A percentile compares a stretch with the other conserved stretches of the same genome.
These are phyloP conservation scores for Bovichtus diacanthus DNA, from an alignment of 2,797 vertebrate genomes.

Conservation along the genomic window DNA sequence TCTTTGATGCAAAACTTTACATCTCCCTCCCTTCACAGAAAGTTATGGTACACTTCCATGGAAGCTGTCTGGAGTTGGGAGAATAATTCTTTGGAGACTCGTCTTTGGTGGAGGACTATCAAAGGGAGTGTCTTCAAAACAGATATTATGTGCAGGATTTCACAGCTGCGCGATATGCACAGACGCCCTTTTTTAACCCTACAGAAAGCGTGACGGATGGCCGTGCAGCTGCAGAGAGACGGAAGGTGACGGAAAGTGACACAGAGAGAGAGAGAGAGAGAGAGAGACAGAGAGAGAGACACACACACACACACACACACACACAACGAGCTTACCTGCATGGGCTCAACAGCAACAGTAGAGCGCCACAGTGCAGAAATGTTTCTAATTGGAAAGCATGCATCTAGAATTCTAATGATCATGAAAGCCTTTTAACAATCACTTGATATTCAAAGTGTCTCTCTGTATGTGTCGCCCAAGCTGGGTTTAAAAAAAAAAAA, in stretches of 20 bases:
- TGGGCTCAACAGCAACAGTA: slow-evolving; percentile 40
- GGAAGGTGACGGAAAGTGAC: slow-evolving; percentile 35
- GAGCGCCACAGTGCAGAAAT: slow-evolving; percentile 54
- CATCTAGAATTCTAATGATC: slow-evolving; percentile 70
- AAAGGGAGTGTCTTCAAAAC: slow-evolving; percentile 70
- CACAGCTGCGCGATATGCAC: slow-evolving; percentile 26
- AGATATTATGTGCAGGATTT: slow-evolving; percentile 66
- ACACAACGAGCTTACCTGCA: slow-evolving; percentile 57
- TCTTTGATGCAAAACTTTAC: slow-evolving; percentile 73
- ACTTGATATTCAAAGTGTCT: slow-evolving; percentile 67
- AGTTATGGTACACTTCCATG: slow-evolving; percentile 61
- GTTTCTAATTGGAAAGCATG: slow-evolving; percentile 69
- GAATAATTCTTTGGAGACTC: slow-evolving; percentile 64
- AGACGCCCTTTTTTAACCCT: slow-evolving; percentile 1
- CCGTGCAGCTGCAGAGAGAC: slow-evolving; percentile 18
- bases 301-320: slow-evolving; percentile 22
- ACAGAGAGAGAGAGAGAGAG: no score
- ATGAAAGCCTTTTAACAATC: slow-evolving; percentile 67
- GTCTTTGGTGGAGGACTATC: slow-evolving; percentile 65
- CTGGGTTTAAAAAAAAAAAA: slow-evolving; percentile 46
- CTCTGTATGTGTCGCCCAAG: slow-evolving; percentile 60
- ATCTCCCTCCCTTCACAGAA: slow-evolving; percentile 63
- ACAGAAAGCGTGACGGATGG: slow-evolving; percentile 16
- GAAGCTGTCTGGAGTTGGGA: slow-evolving; percentile 50
- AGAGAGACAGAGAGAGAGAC: no score